These are phyloP conservation scores for Rhinoderma darwinii DNA, from an alignment of 2,113 vertebrate genomes.

Conservation along the genomic window DNA sequence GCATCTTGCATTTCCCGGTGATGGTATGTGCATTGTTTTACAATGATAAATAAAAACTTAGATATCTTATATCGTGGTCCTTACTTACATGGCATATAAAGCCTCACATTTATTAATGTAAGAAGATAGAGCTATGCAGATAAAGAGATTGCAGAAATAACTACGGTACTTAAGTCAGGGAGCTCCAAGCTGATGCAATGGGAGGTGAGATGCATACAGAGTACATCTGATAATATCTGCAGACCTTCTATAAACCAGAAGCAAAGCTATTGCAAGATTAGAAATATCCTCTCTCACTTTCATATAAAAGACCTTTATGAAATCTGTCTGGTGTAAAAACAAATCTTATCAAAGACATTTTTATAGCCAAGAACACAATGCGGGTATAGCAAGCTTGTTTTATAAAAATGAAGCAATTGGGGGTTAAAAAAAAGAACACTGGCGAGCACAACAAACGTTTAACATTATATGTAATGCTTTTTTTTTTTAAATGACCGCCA, in stretches of 20 bases:
- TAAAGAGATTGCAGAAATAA: constrained; percentile 23
- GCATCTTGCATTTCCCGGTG: not conserved
- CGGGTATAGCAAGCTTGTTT: too few species aligned
- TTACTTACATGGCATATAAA: not conserved
- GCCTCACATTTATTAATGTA: not conserved
- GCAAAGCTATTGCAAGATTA: not conserved
- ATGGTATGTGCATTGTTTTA: not conserved
- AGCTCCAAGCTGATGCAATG: constrained; percentile 22
- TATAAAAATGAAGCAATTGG: too few species aligned
- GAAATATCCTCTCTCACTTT: not conserved
- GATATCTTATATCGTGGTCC: not conserved
- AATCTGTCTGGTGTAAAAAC: not conserved
- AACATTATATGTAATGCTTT: too few species aligned
- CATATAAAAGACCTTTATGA: not conserved
- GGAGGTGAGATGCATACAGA: constrained; percentile 23
- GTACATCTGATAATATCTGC: constrained; percentile 1
- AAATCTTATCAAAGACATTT: too few species aligned
- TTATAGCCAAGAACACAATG: too few species aligned
- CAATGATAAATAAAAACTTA: not conserved
- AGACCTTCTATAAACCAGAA: not conserved
- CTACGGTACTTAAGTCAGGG: constrained; percentile 11
- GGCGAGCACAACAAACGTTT: too few species aligned
- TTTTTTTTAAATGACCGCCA: too few species aligned
- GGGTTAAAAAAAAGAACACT: too few species aligned
- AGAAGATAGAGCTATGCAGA: constrained; percentile 20